A percentile compares a stretch with the other conserved stretches of the same genome.
These are phyloP conservation scores for Phalacrocorax aristotelis DNA, from an alignment of 2,113 vertebrate genomes.

Conservation along the genomic window DNA sequence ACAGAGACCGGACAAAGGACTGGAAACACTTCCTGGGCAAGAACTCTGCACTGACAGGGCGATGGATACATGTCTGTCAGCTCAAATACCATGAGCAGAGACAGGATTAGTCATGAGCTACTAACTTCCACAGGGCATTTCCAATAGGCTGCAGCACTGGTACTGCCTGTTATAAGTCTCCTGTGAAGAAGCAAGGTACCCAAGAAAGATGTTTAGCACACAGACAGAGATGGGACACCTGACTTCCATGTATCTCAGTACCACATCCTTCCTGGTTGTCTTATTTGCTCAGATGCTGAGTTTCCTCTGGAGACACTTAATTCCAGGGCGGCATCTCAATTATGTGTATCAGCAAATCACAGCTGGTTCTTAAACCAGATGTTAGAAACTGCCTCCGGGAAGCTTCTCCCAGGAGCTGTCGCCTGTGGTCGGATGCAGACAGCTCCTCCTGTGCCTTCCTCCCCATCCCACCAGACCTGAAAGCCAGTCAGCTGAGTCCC, in stretches of 20 bases:
- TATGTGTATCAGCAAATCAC: slow-evolving; percentile 12
- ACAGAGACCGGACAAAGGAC: neutral
- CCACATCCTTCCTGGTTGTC: neutral
- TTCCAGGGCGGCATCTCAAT: slow-evolving; percentile 7
- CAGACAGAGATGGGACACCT: neutral
- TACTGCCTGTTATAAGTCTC: neutral
- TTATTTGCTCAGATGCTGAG: neutral
- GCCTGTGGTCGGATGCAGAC: neutral
- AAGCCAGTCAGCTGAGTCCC: neutral
- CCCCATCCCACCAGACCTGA: neutral
- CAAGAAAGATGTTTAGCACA: neutral
- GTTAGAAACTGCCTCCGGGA: neutral
- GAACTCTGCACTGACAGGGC: neutral
- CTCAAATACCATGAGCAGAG: neutral
- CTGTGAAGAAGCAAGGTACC: neutral
- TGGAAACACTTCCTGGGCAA: neutral
- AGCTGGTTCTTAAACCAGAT: slow-evolving; percentile 24
- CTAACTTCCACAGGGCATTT: neutral
- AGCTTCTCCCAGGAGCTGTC: neutral
- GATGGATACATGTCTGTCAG: neutral
- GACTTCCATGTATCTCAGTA: neutral
- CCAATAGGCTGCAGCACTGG: neutral
- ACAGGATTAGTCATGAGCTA: neutral
- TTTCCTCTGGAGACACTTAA: neutral
- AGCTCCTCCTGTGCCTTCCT: neutral